phyloP scores from a whole-genome alignment of 2,888 invertebrate species.

The Augochlorella aurata region DNA sequence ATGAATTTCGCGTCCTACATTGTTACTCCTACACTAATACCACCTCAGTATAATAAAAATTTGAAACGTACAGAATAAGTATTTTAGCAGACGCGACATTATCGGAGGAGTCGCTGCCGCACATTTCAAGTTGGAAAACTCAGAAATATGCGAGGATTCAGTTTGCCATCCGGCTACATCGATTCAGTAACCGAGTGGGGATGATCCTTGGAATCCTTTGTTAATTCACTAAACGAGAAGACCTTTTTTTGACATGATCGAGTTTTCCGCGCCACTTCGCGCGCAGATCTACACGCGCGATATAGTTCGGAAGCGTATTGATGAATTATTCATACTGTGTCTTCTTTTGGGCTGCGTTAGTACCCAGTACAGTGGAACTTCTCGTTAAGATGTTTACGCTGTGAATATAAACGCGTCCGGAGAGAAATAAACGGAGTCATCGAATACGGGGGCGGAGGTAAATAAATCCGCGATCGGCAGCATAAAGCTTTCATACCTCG shows the following conservation, averaged over 20 bases:
- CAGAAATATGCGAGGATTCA: background rate
- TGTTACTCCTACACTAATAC: background rate
- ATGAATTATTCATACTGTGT: slow-evolving; percentile 66
- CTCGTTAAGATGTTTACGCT: slow-evolving; percentile 47
- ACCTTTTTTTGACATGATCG: background rate
- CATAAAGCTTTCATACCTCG: background rate
- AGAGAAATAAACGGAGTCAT: slow-evolving; percentile 24
- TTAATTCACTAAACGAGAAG: slow-evolving; percentile 8
- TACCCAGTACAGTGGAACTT: slow-evolving; percentile 22
- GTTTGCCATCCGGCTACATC: background rate
- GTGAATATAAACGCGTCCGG: slow-evolving; percentile 44
- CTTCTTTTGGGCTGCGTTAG: slow-evolving; percentile 56
- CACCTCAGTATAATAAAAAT: background rate
- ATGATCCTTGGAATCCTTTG: background rate
- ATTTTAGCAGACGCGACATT: background rate
- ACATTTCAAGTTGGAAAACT: background rate
- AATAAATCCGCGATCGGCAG: background rate
- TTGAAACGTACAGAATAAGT: background rate
- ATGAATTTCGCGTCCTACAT: too few species aligned
- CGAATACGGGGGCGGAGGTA: background rate
- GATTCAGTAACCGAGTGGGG: background rate
- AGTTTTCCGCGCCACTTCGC: background rate
- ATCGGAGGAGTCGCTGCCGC: background rate
- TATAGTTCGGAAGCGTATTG: background rate
- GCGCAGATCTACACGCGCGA: background rate